Evolutionary conservation across 2,113 vertebrate genomes (phyloP).

Genomic region (Poeciliopsis occidentalis): DNA sequence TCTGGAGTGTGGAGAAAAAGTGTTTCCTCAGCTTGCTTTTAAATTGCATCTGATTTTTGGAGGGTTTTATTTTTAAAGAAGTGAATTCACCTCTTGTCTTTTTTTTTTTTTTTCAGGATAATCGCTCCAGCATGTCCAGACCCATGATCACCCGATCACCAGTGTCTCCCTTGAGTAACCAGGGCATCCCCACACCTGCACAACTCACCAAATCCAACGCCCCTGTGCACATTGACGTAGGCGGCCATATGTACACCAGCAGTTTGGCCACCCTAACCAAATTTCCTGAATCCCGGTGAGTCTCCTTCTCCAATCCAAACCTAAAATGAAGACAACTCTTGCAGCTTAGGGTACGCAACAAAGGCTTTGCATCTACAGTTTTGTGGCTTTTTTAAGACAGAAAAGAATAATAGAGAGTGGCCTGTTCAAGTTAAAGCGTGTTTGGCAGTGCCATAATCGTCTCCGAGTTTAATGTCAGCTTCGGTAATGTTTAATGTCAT

Average conservation of each 20-base stretch:
- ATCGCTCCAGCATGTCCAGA: constrained; percentile 98
- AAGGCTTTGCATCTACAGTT: neutral
- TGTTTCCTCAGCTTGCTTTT: constrained; percentile 4
- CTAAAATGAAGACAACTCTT: neutral
- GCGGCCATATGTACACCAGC: constrained; percentile 99
- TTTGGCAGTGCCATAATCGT: constrained; percentile 24
- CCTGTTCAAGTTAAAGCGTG: constrained; percentile 24
- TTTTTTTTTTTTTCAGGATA: constrained; percentile 84
- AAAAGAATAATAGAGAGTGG: constrained; percentile 3
- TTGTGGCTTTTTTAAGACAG: neutral
- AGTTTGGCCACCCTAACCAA: constrained; percentile 98
- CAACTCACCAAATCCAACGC: constrained; percentile 99
- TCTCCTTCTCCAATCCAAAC: neutral
- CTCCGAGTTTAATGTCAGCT: constrained; percentile 33
- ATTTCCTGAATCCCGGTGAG: constrained; percentile 97
- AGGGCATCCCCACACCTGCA: constrained; percentile 97
- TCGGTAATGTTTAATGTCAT: constrained; percentile 47
- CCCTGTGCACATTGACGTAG: constrained; percentile 98
- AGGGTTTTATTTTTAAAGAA: neutral
- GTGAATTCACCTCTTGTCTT: neutral
- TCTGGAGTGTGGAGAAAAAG: constrained; percentile 12
- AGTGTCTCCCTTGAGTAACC: constrained; percentile 96
- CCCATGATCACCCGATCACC: constrained; percentile 98
- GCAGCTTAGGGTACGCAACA: neutral
- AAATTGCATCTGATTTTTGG: constrained; percentile 1